phyloP scores from a whole-genome alignment of 53 echinoderm and acorn worm species.

The Zoroaster sp. region DNA sequence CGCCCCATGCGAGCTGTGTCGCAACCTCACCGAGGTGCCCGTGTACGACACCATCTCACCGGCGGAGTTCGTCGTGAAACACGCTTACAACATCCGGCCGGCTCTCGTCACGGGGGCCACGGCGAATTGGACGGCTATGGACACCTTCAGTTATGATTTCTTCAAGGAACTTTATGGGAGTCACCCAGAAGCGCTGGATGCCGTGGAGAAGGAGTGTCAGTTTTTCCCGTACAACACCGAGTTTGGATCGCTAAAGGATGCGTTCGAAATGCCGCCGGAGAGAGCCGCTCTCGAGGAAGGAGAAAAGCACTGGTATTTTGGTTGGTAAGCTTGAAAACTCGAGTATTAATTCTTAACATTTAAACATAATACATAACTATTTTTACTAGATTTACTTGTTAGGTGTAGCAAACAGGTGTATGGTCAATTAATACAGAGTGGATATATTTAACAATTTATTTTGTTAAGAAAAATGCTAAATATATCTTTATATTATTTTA shows the following conservation, averaged over 20 bases:
- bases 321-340: constrained; percentile 71
- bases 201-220: constrained; percentile 75
- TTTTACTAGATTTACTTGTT: no score
- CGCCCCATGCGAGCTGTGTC: constrained; percentile 71
- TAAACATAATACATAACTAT: no score
- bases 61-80: constrained; percentile 69
- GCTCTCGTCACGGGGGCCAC: constrained; percentile 76
- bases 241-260: constrained; percentile 66
- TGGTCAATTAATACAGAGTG: no score
- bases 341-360: no score
- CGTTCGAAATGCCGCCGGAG: constrained; percentile 78
- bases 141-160: constrained; percentile 71
- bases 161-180: constrained; percentile 71
- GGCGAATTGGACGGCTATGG: constrained; percentile 72
- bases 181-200: constrained; percentile 51
- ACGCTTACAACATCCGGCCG: constrained; percentile 84
- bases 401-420: no score
- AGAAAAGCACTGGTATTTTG: constrained; percentile 81
- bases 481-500: no score
- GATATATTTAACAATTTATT: no score
- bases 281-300: constrained; percentile 61
- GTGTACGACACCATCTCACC: constrained; percentile 61
- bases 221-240: constrained; percentile 88
- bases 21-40: constrained; percentile 62
- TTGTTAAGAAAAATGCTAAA: no score